Percentiles rank a stretch among this genome's conserved stretches.
phyloP scores from a whole-genome alignment of 92 coral and sea anemone genomes.

The Porites lobata region DNA sequence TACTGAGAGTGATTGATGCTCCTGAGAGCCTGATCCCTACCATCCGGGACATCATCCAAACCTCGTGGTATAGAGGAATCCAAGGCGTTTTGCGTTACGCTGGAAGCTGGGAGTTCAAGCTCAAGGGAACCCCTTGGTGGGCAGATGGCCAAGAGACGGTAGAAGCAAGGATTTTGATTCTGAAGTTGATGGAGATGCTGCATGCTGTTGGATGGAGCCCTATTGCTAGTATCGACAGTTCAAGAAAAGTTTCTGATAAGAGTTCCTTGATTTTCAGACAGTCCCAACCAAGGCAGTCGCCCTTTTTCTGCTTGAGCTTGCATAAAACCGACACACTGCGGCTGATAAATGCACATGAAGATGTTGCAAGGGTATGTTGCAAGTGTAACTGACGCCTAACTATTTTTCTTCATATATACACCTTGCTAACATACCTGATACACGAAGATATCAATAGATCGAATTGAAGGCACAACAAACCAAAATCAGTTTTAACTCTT shows the following conservation, averaged over 20 bases:
- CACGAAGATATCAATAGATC: too few species aligned
- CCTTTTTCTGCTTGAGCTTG: constrained; percentile 64
- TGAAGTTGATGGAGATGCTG: constrained; percentile 73
- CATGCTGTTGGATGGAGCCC: constrained; percentile 70
- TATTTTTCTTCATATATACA: too few species aligned
- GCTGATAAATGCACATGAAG: constrained; percentile 24
- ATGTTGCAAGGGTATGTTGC: constrained; percentile 6
- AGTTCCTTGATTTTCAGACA: constrained; percentile 63
- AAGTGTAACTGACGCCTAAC: too few species aligned
- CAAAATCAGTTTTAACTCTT: too few species aligned
- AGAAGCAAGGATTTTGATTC: constrained; percentile 60
- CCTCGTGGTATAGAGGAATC: constrained; percentile 50
- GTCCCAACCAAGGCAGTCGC: constrained; percentile 53
- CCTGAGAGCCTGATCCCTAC: constrained; percentile 39
- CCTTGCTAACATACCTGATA: too few species aligned
- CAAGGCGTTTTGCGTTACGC: constrained; percentile 33
- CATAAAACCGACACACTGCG: constrained; percentile 36
- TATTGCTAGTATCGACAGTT: constrained; percentile 53
- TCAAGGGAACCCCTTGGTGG: constrained; percentile 79
- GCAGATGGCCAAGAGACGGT: constrained; percentile 61
- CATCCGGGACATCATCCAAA: constrained; percentile 37
- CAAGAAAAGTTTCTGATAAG: constrained; percentile 49
- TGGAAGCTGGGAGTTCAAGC: constrained; percentile 76
- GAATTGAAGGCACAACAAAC: too few species aligned
- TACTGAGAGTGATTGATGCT: constrained; percentile 57